Evolutionary conservation across 2,888 invertebrate genomes (phyloP), one percentile per base, ranked within the genome.

Genomic region (Apamea epomidion): DNA sequence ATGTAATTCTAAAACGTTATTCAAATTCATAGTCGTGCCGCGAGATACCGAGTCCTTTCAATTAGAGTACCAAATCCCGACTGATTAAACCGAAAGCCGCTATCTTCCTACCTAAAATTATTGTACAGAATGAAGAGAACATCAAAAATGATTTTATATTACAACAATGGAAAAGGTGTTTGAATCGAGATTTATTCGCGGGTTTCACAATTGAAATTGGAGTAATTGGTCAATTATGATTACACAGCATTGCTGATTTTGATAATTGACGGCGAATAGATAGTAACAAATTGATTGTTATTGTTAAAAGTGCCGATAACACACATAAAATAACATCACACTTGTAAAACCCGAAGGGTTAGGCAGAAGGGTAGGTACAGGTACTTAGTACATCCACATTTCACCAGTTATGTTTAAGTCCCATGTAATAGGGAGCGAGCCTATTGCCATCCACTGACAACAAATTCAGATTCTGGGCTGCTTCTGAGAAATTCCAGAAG

Each of bases 31-130:
- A 89, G 82, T 83, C 83, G 71, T 76, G 82, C 81, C 81, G 76
- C 76, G 84, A 85, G 83, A 88, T 82, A 72, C 79, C 18, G 77
- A 88, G 88, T 88, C 91, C 91, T 90, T 91, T 91, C 91, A 91
- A 91, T 91, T 91, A 91, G 91, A 87, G 84, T 88, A 82, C 83
- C 84, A 89, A 91, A 91, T 91, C 91, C 91, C 87, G 80, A 69
- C 90, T 91, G 91, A 91, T 91, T 91, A 90, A 88, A 89, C 79
- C 79, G 75, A 88, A 82, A 87, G 87, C 89, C 86, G 88, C 87
- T 83, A 86, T 89, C 81, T 37, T 88, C 74, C 78, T 80, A 64
- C 75, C 83, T 79, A 82, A 87, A 89, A 90, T 86, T 85, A 85
- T 86, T 91, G 74, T 87, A 81, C 80, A 71, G 75, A 89, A 86